Evolutionary conservation across 2,113 vertebrate genomes (phyloP).

Genomic region (Oncorhynchus kisutch): DNA sequence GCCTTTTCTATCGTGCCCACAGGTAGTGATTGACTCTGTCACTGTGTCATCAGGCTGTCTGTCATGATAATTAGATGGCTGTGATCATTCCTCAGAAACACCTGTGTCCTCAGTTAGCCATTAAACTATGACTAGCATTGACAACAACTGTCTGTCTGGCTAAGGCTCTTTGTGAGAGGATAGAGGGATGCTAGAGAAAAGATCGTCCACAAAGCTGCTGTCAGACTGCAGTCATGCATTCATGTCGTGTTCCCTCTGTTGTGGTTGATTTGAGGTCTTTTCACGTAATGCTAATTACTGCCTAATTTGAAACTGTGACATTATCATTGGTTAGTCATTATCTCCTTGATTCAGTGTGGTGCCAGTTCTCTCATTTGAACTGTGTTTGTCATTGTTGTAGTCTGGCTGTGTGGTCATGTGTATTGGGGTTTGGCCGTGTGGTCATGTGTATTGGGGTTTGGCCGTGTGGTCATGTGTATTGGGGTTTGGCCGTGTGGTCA

Average conservation of each 20-base stretch:
- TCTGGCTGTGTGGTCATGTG: not conserved
- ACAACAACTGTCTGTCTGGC: not conserved
- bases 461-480: too few species aligned
- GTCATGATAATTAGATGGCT: slow-evolving; percentile 20
- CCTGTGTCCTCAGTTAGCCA: not conserved
- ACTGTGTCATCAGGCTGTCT: not conserved
- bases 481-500: too few species aligned
- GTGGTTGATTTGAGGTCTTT: slow-evolving; percentile 5
- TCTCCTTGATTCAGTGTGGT: too few species aligned
- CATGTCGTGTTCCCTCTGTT: not conserved
- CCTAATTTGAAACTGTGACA: not conserved
- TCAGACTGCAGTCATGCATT: not conserved
- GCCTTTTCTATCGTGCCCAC: not conserved
- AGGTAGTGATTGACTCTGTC: not conserved
- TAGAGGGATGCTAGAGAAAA: not conserved
- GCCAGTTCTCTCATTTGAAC: not conserved
- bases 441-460: too few species aligned
- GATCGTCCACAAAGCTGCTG: not conserved
- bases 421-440: not conserved
- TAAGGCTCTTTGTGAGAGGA: not conserved
- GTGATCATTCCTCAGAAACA: not conserved
- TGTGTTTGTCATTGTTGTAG: not conserved
- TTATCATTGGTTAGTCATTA: too few species aligned
- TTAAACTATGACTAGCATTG: not conserved
- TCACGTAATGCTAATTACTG: not conserved